A percentile compares a stretch with the other conserved stretches of the same genome.
Evolutionary conservation across 2,888 invertebrate species (phyloP).

Genomic region (Ochropleura leucogaster): DNA sequence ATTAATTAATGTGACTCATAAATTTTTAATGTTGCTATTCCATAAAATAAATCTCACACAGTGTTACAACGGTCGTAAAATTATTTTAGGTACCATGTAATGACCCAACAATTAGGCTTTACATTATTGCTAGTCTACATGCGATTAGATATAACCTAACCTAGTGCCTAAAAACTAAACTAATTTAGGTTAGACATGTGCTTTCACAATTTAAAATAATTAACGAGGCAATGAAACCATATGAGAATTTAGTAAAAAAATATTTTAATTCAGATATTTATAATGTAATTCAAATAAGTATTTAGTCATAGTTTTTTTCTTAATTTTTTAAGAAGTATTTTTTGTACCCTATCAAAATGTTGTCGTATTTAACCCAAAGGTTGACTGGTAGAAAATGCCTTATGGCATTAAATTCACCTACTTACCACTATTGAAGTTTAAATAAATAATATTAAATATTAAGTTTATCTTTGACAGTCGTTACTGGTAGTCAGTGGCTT

Average conservation of each 20-base stretch:
- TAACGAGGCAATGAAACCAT: neutral
- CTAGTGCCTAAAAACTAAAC: neutral
- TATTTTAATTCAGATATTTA: neutral
- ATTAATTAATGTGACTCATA: neutral
- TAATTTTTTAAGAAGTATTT: too few species aligned
- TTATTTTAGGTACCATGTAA: slow-evolving; percentile 43
- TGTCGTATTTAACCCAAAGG: too few species aligned
- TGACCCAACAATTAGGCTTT: slow-evolving; percentile 51
- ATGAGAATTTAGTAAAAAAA: neutral
- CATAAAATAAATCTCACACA: slow-evolving; percentile 40
- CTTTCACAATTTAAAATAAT: neutral
- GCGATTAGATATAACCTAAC: slow-evolving; percentile 41
- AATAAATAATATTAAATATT: too few species aligned
- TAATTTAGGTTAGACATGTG: slow-evolving; percentile 7
- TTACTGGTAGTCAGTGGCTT: too few species aligned
- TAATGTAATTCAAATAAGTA: too few species aligned
- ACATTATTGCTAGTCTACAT: slow-evolving; percentile 53
- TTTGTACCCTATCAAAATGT: too few species aligned
- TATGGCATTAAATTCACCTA: too few species aligned
- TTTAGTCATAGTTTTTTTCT: too few species aligned
- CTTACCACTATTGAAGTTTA: too few species aligned
- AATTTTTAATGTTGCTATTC: slow-evolving; percentile 10
- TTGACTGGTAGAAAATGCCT: too few species aligned
- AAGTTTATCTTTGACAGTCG: too few species aligned
- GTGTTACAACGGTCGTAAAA: slow-evolving; percentile 32